Evolutionary conservation across 92 coral and sea anemone species (phyloP).

Genomic region (Anthopleura xanthogrammica): DNA sequence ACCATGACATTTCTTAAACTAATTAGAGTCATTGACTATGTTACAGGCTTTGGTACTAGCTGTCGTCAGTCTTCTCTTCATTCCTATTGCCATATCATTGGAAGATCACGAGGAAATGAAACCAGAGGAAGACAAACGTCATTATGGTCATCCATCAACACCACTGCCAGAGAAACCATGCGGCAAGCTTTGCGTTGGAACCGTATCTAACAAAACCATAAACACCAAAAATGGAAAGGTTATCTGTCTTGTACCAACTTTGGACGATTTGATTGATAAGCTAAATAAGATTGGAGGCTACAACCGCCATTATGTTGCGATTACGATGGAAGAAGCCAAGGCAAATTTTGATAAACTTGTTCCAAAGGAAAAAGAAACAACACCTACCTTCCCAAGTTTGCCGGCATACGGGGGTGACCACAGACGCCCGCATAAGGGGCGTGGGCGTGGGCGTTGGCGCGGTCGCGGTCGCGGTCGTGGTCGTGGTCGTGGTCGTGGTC

Average conservation of each 20-base stretch:
- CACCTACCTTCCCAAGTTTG: background rate
- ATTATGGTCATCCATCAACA: background rate
- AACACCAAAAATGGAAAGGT: background rate
- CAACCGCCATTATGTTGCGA: slow-evolving; percentile 28
- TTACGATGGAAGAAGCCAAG: slow-evolving; percentile 8
- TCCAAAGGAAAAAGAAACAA: background rate
- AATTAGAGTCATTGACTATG: background rate
- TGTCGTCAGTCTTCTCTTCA: background rate
- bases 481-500: background rate
- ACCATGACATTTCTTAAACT: too few species aligned
- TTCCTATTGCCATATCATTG: background rate
- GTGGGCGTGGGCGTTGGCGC: background rate
- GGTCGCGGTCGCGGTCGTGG: background rate
- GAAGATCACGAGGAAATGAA: background rate
- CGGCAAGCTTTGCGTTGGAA: background rate
- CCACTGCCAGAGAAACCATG: background rate
- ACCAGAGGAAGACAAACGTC: background rate
- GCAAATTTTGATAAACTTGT: slow-evolving; percentile 11
- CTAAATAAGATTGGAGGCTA: slow-evolving; percentile 19
- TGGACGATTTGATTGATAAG: background rate
- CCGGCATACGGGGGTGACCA: background rate
- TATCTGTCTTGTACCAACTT: background rate
- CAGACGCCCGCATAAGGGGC: background rate
- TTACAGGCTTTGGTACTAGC: background rate
- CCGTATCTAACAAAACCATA: background rate